Base-by-base conservation (phyloP, 2,797 vertebrate genomes). In the Lophius americanus region DNA sequence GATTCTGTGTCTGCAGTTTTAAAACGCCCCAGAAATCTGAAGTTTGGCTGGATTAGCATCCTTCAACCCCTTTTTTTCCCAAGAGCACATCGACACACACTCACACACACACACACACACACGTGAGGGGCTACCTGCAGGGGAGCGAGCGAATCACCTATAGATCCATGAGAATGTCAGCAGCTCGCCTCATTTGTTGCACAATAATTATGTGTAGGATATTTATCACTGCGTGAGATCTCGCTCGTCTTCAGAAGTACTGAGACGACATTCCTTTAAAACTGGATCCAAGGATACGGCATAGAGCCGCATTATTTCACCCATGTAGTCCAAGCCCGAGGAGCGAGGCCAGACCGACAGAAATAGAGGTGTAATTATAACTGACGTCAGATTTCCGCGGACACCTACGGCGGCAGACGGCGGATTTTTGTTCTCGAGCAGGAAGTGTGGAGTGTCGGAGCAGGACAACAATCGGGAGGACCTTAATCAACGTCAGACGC, bases 401-500 rank as follows among this genome's bases (percentile, higher is more conserved):
- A 67, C n/a, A 51, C 65, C 70, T 54, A 51, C 68, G 61, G 61
- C 23, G 59, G 68, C 66, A 70, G 23, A 23, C 23, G 23, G 23
- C 23, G 23, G 23, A 2, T 23, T 23, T 79, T 84, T 82, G 52
- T 75, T 83, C 60, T 66, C 14, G 42, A 37, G 33, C n/a, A 73
- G 51, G 70, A 79, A 50, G 49, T 57, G 64, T 14, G 23, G 53
- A 63, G 13, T 6, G 0, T 14, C 50, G 49, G 66, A 65, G 39
- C 50, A 76, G 85, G 55, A 78, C 71, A 63, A 76, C 67, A 69
- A 76, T 81, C 52, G 50, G 44, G 14, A 74, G 49, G 52, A 65
- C 36, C 55, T 90, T 85, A 89, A 58, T 88, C 84, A 88, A 77
- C 64, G 48, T 72, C 36, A 60, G 74, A 77, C 48, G 55, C 23